Evolutionary conservation across 1,140 invertebrate genomes (phyloP).

Genomic region (Sinella curviseta): DNA sequence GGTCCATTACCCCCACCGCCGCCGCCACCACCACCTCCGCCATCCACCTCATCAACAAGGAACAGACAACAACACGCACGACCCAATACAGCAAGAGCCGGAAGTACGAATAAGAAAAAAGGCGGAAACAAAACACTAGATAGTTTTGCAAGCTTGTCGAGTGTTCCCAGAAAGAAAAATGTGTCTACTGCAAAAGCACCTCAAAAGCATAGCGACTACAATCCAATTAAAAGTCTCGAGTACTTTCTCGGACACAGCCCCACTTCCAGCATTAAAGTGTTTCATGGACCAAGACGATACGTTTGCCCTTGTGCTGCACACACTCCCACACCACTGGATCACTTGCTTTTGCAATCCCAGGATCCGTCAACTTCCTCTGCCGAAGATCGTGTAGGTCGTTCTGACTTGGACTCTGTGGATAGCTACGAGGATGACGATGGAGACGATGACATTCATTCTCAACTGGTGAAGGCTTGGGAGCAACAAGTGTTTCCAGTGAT

Average conservation of each 20-base stretch:
- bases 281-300: constrained; percentile 49
- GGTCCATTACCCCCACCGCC: neutral
- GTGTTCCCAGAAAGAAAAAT: neutral
- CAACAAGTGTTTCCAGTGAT: constrained; percentile 58
- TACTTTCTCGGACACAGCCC: constrained; percentile 54
- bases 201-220: neutral
- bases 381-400: neutral
- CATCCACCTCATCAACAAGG: too few species aligned
- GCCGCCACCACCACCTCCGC: neutral
- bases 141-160: neutral
- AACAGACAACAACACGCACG: too few species aligned
- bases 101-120: neutral
- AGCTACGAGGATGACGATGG: constrained; percentile 53
- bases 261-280: constrained; percentile 52
- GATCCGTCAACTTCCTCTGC: neutral
- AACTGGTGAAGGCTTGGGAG: constrained; percentile 57
- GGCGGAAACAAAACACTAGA: neutral
- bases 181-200: neutral
- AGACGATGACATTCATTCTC: constrained; percentile 55
- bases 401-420: neutral
- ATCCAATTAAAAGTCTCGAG: constrained; percentile 38
- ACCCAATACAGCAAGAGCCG: neutral
- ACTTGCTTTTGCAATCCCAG: neutral
- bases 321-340: neutral
- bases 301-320: constrained; percentile 42